Evolutionary conservation across 2,797 vertebrate genomes (phyloP).

Genomic region (Poecilia gillii): DNA sequence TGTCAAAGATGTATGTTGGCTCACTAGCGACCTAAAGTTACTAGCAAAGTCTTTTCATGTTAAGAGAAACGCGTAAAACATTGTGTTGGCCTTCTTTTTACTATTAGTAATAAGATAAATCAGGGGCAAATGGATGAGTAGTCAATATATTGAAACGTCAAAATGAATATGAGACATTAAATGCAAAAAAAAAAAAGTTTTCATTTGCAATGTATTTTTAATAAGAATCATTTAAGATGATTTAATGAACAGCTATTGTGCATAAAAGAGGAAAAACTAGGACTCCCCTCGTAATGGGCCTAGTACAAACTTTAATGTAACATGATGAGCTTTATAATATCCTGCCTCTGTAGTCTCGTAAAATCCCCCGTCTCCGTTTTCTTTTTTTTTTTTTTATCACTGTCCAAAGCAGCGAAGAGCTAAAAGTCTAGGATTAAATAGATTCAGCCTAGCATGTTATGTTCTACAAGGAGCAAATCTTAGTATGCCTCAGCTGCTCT

Average conservation of each 20-base stretch:
- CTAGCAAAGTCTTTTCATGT: background rate
- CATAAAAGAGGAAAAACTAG: background rate
- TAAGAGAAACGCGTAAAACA: background rate
- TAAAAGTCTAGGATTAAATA: constrained; percentile 22
- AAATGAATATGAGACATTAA: background rate
- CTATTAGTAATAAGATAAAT: background rate
- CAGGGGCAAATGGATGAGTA: background rate
- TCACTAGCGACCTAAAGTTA: no score
- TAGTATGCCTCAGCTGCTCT: constrained; percentile 31
- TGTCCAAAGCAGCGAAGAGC: constrained; percentile 5
- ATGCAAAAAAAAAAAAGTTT: background rate
- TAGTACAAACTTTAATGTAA: background rate
- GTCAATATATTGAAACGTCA: background rate
- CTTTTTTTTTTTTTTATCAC: background rate
- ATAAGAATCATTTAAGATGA: background rate
- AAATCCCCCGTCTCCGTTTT: background rate
- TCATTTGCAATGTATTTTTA: background rate
- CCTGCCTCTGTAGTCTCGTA: background rate
- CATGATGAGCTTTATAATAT: background rate
- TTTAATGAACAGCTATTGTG: background rate
- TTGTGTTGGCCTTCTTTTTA: background rate
- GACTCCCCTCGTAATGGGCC: background rate
- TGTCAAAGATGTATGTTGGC: no score
- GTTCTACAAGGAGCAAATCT: constrained; percentile 37
- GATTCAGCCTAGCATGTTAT: constrained; percentile 6